These are phyloP conservation scores for Rallus limicola DNA, from an alignment of 2,113 vertebrate species.

Conservation along the genomic window DNA sequence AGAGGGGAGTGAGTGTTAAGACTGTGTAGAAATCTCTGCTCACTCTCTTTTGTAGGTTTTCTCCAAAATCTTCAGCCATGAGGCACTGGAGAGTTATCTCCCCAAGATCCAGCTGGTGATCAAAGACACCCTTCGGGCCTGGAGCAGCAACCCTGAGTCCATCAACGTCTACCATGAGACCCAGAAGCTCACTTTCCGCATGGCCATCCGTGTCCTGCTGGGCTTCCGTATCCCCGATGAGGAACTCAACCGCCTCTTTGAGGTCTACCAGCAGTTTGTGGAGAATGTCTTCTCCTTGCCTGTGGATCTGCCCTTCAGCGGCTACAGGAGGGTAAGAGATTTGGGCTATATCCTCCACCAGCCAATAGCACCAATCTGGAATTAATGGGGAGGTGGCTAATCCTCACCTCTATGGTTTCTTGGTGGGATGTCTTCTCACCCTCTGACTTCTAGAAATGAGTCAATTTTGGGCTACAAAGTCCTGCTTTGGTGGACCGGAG, in stretches of 20 bases:
- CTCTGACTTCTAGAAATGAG: not conserved
- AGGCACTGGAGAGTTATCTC: conserved; percentile 93
- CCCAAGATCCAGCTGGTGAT: conserved; percentile 97
- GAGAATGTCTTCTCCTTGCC: conserved; percentile 97
- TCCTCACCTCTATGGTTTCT: accelerated
- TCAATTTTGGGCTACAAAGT: accelerated
- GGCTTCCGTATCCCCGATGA: conserved; percentile 93
- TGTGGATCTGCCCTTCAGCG: conserved; percentile 93
- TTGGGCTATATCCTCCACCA: not conserved
- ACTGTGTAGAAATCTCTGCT: not conserved
- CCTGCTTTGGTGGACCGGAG: accelerated
- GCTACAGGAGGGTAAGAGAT: conserved; percentile 88
- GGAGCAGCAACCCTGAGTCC: conserved; percentile 91
- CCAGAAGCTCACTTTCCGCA: conserved; percentile 93
- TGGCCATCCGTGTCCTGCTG: conserved; percentile 93
- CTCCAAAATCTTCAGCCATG: conserved; percentile 97
- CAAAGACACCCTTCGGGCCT: conserved; percentile 91
- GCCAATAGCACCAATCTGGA: accelerated
- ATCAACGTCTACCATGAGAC: conserved; percentile 96
- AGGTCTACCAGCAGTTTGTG: conserved; percentile 95
- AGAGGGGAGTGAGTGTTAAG: accelerated
- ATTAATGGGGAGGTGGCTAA: accelerated
- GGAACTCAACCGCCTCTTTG: conserved; percentile 88
- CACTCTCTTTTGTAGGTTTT: conserved; percentile 80
- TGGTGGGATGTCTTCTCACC: accelerated